phyloP scores from a whole-genome alignment of 2,113 vertebrate species.

The Pygoscelis antarcticus region DNA sequence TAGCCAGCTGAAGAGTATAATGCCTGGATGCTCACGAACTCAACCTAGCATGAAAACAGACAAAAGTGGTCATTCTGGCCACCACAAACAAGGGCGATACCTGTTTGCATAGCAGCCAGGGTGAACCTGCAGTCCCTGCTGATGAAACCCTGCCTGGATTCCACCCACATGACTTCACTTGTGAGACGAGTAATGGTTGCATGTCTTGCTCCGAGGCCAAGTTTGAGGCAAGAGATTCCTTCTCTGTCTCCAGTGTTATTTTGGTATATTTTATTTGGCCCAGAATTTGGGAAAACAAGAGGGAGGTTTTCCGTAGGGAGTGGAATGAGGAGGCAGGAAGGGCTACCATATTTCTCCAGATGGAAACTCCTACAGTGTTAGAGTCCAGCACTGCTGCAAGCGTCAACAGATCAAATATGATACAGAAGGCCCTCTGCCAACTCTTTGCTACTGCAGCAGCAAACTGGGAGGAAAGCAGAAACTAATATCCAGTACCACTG shows the following conservation, averaged over 20 bases:
- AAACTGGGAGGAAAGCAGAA: slow-evolving; percentile 15
- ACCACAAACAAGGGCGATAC: not conserved
- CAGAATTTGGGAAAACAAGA: slow-evolving; percentile 58
- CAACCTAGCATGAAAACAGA: not conserved
- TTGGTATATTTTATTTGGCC: slow-evolving; percentile 67
- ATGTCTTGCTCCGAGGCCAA: slow-evolving; percentile 2
- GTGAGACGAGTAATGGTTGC: not conserved
- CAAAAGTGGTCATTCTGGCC: not conserved
- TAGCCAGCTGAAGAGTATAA: not conserved
- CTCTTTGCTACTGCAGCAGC: slow-evolving; percentile 45
- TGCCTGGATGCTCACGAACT: not conserved
- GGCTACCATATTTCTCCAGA: slow-evolving; percentile 62
- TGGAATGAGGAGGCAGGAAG: slow-evolving; percentile 56
- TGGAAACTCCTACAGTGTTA: slow-evolving; percentile 51
- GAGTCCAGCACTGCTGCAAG: slow-evolving; percentile 57
- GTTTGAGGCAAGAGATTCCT: slow-evolving; percentile 64
- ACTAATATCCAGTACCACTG: not conserved
- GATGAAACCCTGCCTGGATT: slow-evolving; percentile 48
- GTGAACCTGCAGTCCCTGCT: not conserved
- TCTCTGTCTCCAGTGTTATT: slow-evolving; percentile 60
- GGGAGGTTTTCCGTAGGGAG: slow-evolving; percentile 58
- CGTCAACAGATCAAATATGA: slow-evolving; percentile 58
- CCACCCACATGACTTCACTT: slow-evolving; percentile 17
- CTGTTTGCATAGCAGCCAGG: not conserved
- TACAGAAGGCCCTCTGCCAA: slow-evolving; percentile 59